These are phyloP conservation scores for Drosophila kikkawai DNA, from an alignment of 1,140 invertebrate species.

Conservation along the genomic window DNA sequence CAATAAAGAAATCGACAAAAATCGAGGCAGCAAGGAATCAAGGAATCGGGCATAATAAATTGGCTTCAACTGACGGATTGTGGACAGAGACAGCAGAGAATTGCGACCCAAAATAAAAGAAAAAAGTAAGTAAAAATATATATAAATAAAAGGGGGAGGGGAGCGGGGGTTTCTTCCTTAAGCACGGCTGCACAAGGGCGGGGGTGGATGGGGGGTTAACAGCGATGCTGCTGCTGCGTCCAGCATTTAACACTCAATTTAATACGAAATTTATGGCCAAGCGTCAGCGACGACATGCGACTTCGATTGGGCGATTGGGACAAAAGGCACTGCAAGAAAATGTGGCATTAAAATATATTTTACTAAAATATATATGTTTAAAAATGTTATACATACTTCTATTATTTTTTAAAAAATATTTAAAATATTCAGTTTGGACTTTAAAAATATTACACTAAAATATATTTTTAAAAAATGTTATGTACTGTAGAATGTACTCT, in stretches of 20 bases:
- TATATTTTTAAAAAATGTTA: no score
- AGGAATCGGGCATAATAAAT: conserved; percentile 77
- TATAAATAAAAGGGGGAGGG: neutral
- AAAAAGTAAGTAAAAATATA: neutral
- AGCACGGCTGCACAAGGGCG: conserved; percentile 68
- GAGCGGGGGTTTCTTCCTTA: neutral
- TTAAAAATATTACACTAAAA: no score
- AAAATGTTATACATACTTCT: no score
- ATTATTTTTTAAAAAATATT: no score
- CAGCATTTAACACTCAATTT: conserved; percentile 84
- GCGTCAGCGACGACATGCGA: conserved; percentile 76
- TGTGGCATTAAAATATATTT: neutral
- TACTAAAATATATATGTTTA: neutral
- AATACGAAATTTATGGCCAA: conserved; percentile 82
- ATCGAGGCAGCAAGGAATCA: neutral
- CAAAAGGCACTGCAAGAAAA: conserved; percentile 24
- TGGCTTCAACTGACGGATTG: conserved; percentile 78
- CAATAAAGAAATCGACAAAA: conserved; percentile 54
- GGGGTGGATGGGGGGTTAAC: conserved; percentile 4
- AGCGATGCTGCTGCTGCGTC: conserved; percentile 49
- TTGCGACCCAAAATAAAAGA: conserved; percentile 2
- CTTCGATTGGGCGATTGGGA: conserved; percentile 35
- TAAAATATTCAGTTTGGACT: no score
- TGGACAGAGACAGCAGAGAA: conserved; percentile 39
- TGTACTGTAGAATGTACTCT: no score